Base-by-base conservation (phyloP, 1,140 invertebrate genomes). In the Coptotermes formosanus region DNA sequence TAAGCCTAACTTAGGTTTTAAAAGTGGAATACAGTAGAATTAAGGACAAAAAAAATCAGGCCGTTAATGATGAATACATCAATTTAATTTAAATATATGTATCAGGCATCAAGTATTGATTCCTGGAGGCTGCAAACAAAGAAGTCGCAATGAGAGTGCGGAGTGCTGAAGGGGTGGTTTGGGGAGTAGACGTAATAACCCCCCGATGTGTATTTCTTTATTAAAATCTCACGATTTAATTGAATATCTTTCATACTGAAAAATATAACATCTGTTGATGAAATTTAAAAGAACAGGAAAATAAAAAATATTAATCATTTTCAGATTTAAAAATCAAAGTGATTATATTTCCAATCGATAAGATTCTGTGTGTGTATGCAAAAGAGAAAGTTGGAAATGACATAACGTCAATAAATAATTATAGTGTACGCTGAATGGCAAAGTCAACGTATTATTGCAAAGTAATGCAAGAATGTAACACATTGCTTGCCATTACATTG, bases 161-260 rank as follows among this genome's bases (percentile, higher is more conserved):
- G 64, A 6, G 64, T 8, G 52, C 3, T 59, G 55, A 23, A 23
- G 21, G 25, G 25, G 14, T 8, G 64, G 64, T n/a, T n/a, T 30
- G 11, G 64, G 64, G n/a, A 14, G 64, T n/a, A 75, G 52, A 55
- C 52, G 64, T 30, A 75, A 75, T 75, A 75, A 75, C 64, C 64
- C 25, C 64, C 64, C 14, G 64, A 75, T 75, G 64, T 1, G n/a
- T 30, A 75, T 75, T 75, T 75, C 64, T 75, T 75, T 75, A 75
- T 75, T 75, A 75, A 75, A 75, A 75, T 75, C 64, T 75, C 64
- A 30, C 25, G 64, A 75, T 75, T 75, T 75, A 75, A 75, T 75
- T 75, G 64, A 30, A 75, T 75, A 75, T 75, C 64, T 75, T 75
- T 75, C n/a, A 75, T 75, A 75, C n/a, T n/a, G 64, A 75, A 75